Conservation (phyloP, 1,140 invertebrate species). For the Orchestia grillus region DNA sequence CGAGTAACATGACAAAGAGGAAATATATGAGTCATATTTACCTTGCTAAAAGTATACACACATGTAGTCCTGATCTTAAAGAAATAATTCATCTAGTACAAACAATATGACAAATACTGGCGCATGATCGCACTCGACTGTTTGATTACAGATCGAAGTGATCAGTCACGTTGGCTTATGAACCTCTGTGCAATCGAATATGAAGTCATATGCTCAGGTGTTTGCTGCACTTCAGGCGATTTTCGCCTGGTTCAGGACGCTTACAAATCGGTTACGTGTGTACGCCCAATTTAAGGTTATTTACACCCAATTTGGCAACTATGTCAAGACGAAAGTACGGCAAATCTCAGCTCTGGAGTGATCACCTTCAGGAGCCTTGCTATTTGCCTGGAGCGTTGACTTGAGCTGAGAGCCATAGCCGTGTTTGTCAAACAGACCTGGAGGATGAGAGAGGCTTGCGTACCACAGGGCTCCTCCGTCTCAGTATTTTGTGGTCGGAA, state of each 20-base stretch:
- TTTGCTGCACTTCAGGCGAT: background rate
- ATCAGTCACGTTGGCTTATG: background rate
- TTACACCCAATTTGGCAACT: background rate
- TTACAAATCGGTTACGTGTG: background rate
- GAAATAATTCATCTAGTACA: background rate
- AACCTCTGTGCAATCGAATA: background rate
- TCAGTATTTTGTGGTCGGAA: conserved; percentile 18
- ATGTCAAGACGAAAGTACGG: background rate
- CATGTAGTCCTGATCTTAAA: no score
- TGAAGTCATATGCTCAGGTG: background rate
- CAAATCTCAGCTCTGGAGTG: conserved; percentile 5
- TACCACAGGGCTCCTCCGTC: background rate
- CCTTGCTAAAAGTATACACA: no score
- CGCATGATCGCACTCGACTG: background rate
- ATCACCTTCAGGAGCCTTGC: background rate
- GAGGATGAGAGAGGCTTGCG: conserved; percentile 26
- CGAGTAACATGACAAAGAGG: no score
- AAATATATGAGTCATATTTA: no score
- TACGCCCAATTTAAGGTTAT: background rate
- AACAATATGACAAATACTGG: background rate
- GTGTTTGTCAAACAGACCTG: conserved; percentile 12
- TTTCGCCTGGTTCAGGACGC: background rate
- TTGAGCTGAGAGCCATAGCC: conserved; percentile 22
- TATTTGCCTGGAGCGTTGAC: conserved; percentile 19
- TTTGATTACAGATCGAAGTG: background rate